These are phyloP conservation scores for Cebuella pygmaea DNA, from an alignment of 2,797 vertebrate species.

Conservation along the genomic window DNA sequence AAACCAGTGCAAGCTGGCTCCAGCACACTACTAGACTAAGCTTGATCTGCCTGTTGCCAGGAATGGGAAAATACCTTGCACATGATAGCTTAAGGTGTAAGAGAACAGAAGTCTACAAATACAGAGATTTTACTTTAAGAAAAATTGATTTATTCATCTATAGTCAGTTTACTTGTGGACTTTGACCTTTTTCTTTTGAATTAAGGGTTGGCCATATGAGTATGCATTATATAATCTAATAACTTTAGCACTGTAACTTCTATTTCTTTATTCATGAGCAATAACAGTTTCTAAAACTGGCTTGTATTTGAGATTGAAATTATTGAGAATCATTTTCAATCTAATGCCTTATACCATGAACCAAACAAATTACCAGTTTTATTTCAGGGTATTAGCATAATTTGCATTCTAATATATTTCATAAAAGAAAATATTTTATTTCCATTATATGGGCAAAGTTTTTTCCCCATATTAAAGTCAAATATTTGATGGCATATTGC, in stretches of 20 bases:
- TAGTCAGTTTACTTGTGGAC: not conserved
- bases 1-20: not conserved
- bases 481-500: conserved; percentile 10
- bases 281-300: conserved; percentile 31
- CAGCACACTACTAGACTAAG: not conserved
- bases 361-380: conserved; percentile 45
- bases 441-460: conserved; percentile 25
- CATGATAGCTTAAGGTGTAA: not conserved
- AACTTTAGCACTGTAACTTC: conserved; percentile 12
- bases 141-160: conserved; percentile 29
- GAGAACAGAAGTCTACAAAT: not conserved
- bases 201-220: not conserved
- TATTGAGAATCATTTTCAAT: conserved; percentile 6
- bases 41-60: not conserved
- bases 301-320: conserved; percentile 38
- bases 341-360: not conserved
- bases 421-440: conserved; percentile 48
- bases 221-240: not conserved
- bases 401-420: conserved; percentile 53
- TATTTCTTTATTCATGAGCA: conserved; percentile 12
- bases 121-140: not conserved
- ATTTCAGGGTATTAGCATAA: conserved; percentile 54
- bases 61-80: not conserved
- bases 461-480: conserved; percentile 9
- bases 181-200: not conserved